phyloP scores from a whole-genome alignment of 2,113 vertebrate genomes.

The Circaetus gallicus region DNA sequence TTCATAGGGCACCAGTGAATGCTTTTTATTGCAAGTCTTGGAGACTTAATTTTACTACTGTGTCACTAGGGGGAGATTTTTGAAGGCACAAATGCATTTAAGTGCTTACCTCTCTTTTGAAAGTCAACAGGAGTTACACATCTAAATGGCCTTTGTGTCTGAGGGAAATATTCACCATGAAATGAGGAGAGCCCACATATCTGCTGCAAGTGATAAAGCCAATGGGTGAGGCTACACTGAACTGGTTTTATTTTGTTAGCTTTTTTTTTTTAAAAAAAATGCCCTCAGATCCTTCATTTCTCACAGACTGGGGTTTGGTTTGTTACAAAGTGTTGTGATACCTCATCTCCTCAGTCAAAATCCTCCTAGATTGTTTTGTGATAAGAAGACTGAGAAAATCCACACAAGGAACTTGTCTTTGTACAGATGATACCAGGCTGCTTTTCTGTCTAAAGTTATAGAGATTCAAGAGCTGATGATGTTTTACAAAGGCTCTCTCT shows the following conservation, averaged over 20 bases:
- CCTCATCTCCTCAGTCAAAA: background rate
- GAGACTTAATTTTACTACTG: constrained; percentile 9
- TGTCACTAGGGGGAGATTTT: constrained; percentile 46
- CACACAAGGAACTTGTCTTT: constrained; percentile 37
- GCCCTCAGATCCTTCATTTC: background rate
- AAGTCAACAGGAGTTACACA: background rate
- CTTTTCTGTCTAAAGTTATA: constrained; percentile 24
- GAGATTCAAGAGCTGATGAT: constrained; percentile 31
- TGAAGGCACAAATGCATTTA: background rate
- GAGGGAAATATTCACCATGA: background rate
- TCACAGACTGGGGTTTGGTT: background rate
- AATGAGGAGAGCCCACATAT: background rate
- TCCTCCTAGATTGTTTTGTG: constrained; percentile 23
- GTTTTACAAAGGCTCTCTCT: constrained; percentile 45
- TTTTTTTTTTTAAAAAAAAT: background rate
- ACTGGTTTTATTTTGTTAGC: background rate
- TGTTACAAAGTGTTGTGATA: background rate
- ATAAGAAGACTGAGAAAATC: constrained; percentile 44
- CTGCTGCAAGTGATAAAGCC: constrained; percentile 5
- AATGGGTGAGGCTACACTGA: background rate
- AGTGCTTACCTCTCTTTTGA: background rate
- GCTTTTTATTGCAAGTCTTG: background rate
- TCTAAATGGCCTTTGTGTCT: background rate
- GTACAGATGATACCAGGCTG: background rate
- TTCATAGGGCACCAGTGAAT: background rate